A percentile compares a stretch with the other conserved stretches of the same genome.
These are phyloP conservation scores for Aricia agestis DNA, from an alignment of 1,140 invertebrate genomes.

Conservation along the genomic window DNA sequence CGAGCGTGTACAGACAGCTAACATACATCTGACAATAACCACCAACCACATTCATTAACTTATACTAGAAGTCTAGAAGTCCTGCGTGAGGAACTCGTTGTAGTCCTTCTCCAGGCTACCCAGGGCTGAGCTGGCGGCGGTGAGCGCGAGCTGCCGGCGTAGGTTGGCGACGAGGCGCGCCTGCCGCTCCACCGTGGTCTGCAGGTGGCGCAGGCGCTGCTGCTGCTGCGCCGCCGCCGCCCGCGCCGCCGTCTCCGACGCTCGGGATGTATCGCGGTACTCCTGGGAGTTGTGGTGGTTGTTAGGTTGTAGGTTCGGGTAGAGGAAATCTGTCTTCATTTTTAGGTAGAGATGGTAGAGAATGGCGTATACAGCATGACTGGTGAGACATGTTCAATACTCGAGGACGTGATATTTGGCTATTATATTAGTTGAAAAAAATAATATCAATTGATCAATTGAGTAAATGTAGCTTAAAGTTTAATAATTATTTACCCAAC, in stretches of 20 bases:
- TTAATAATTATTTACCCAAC: too few species aligned
- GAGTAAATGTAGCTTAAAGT: too few species aligned
- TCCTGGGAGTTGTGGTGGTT: slow-evolving; percentile 40
- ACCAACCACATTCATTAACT: too few species aligned
- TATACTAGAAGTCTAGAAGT: slow-evolving; percentile 38
- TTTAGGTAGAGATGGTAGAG: too few species aligned
- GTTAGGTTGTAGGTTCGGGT: neutral
- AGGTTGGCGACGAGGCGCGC: slow-evolving; percentile 48
- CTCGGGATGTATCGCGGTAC: slow-evolving; percentile 43
- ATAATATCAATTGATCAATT: too few species aligned
- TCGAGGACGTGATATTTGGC: too few species aligned
- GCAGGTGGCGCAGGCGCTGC: neutral
- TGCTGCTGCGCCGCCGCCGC: slow-evolving; percentile 18
- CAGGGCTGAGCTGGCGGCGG: slow-evolving; percentile 39
- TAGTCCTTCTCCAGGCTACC: slow-evolving; percentile 45
- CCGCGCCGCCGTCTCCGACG: slow-evolving; percentile 27
- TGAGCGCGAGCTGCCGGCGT: slow-evolving; percentile 44
- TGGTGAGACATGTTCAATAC: too few species aligned
- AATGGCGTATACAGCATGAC: too few species aligned
- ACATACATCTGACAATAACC: too few species aligned
- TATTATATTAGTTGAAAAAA: too few species aligned
- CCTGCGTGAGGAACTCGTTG: slow-evolving; percentile 41
- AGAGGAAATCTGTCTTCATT: too few species aligned
- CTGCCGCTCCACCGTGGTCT: slow-evolving; percentile 33
- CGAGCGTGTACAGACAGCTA: too few species aligned